A percentile compares a stretch with the other conserved stretches of the same genome.
phyloP scores from a whole-genome alignment of 2,888 invertebrate species.

The Patella ulyssiponensis region DNA sequence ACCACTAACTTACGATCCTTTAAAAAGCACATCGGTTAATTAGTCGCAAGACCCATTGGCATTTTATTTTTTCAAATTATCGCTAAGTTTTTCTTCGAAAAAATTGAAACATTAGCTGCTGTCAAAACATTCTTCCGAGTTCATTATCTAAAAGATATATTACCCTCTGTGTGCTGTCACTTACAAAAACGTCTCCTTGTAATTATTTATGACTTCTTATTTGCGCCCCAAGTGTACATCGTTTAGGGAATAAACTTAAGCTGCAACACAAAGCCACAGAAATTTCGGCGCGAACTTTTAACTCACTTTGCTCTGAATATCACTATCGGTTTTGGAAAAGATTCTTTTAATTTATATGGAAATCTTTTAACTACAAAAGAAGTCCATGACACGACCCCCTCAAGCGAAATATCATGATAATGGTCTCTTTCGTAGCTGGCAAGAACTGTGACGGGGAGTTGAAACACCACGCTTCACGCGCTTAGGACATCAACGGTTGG shows the following conservation, averaged over 20 bases:
- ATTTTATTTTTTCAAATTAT: no score
- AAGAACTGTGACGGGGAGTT: slow-evolving; percentile 1
- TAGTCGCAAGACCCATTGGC: no score
- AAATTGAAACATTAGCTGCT: no score
- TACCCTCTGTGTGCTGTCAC: not conserved
- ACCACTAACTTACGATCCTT: no score
- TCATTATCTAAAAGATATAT: slow-evolving; percentile 5
- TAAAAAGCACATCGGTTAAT: no score
- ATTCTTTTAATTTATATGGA: not conserved
- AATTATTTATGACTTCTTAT: no score
- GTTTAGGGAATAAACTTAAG: no score
- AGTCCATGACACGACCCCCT: slow-evolving; percentile 9
- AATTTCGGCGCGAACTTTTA: no score
- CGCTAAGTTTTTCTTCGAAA: no score
- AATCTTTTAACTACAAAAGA: slow-evolving; percentile 3
- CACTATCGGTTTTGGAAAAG: not conserved
- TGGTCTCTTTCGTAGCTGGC: not conserved
- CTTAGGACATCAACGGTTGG: not conserved
- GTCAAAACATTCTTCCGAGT: not conserved
- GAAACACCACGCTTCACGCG: slow-evolving; percentile 7
- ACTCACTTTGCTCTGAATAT: no score
- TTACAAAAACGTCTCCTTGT: not conserved
- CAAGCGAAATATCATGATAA: slow-evolving; percentile 1
- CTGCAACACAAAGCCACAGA: no score
- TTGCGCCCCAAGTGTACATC: no score